A percentile compares a stretch with the other conserved stretches of the same genome.
phyloP scores from a whole-genome alignment of 2,113 vertebrate genomes.

The Engraulis encrasicolus region DNA sequence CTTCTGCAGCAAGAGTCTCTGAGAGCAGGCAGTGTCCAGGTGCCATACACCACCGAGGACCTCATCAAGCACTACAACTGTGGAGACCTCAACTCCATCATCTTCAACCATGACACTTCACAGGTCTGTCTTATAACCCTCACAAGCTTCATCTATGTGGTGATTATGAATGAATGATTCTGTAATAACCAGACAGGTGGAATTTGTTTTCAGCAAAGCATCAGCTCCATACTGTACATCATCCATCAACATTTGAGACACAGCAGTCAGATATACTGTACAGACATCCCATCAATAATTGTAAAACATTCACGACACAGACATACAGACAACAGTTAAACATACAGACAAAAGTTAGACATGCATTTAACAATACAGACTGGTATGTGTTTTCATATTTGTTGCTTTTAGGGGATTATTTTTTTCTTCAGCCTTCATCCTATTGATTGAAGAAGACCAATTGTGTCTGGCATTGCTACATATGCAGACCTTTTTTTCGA shows the following conservation, averaged over 20 bases:
- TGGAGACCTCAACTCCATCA: constrained; percentile 87
- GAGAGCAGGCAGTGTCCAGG: constrained; percentile 80
- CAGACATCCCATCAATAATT: too few species aligned
- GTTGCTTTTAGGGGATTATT: background rate
- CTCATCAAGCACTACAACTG: constrained; percentile 91
- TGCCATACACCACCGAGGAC: constrained; percentile 84
- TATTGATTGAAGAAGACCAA: background rate
- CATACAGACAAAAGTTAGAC: too few species aligned
- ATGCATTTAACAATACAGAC: too few species aligned
- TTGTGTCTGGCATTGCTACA: background rate
- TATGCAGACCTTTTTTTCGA: background rate
- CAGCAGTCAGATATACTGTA: too few species aligned
- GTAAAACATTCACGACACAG: too few species aligned
- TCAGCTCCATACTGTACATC: background rate
- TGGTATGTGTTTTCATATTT: background rate
- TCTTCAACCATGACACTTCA: constrained; percentile 86
- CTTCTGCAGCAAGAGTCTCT: constrained; percentile 86
- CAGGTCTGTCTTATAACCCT: constrained; percentile 64
- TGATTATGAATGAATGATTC: too few species aligned
- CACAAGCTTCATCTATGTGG: too few species aligned
- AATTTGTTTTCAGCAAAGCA: too few species aligned
- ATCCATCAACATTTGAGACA: too few species aligned
- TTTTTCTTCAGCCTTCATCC: background rate
- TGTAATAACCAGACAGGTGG: too few species aligned
- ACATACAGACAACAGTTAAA: too few species aligned